Conservation (phyloP, 2,113 vertebrate species). For the Zeus faber region DNA sequence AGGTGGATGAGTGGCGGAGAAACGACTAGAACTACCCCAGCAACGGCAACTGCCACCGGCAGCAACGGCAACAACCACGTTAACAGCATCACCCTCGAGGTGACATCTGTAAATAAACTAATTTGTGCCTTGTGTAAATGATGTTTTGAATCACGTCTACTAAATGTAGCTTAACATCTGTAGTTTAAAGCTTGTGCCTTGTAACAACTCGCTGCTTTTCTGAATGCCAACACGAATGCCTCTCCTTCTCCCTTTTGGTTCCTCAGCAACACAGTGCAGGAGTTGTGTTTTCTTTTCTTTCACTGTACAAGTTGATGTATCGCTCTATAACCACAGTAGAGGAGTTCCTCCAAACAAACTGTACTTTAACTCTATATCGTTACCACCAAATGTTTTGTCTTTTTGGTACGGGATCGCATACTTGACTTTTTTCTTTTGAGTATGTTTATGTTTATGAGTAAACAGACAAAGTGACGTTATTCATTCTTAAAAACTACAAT, state of each 20-base stretch:
- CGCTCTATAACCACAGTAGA: no score
- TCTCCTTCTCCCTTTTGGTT: conserved; percentile 59
- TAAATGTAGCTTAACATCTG: conserved; percentile 84
- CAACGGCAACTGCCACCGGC: conserved; percentile 7
- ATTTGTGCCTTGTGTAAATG: conserved; percentile 86
- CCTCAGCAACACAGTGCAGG: not conserved
- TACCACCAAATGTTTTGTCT: no score
- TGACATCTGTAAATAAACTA: conserved; percentile 89
- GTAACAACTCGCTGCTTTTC: conserved; percentile 82
- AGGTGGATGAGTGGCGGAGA: conserved; percentile 65
- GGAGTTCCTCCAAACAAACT: no score
- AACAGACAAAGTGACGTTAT: no score
- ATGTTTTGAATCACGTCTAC: conserved; percentile 77
- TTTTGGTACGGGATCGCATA: no score
- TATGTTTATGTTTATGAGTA: no score
- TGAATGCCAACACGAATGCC: conserved; percentile 66
- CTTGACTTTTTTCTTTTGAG: no score
- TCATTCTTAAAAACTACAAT: no score
- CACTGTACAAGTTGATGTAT: no score
- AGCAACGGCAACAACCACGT: conserved; percentile 40
- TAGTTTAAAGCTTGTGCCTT: conserved; percentile 79
- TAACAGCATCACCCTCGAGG: conserved; percentile 75
- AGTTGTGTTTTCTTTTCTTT: conserved; percentile 1
- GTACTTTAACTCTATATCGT: no score
- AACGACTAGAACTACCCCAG: no score